Conservation (phyloP, 2,113 vertebrate genomes). For the Microcebus griseorufus region DNA sequence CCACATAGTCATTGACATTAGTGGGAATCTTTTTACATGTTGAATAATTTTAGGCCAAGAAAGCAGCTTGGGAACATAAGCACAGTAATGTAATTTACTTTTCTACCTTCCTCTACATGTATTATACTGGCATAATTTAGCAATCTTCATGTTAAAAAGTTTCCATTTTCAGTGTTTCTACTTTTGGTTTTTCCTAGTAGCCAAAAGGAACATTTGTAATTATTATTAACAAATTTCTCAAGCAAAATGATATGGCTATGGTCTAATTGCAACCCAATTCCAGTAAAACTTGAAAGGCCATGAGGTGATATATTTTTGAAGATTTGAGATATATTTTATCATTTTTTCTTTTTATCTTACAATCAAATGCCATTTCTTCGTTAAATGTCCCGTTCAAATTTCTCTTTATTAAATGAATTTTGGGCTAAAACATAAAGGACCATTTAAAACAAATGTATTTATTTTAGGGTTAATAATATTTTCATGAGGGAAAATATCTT, state of each 20-base stretch:
- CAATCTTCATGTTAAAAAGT: background rate
- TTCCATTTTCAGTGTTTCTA: background rate
- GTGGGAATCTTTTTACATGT: background rate
- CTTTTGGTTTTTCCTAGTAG: background rate
- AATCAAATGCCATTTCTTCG: background rate
- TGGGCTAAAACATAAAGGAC: background rate
- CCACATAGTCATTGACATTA: background rate
- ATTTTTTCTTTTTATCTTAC: conserved; percentile 3
- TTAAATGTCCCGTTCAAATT: background rate
- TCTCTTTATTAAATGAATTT: conserved; percentile 2
- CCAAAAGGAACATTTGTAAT: background rate
- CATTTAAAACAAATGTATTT: background rate
- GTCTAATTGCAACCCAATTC: background rate
- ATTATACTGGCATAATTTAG: background rate
- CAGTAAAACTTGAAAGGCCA: background rate
- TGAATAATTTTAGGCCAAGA: conserved; percentile 39
- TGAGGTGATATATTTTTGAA: background rate
- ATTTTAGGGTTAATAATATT: conserved; percentile 8
- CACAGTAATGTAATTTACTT: background rate
- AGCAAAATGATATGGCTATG: background rate
- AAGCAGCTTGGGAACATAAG: background rate
- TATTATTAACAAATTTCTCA: background rate
- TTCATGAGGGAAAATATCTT: background rate
- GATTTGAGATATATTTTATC: background rate
- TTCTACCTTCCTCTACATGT: background rate